Evolutionary conservation across 2,888 invertebrate genomes (phyloP).

Genomic region (Clistopyga incitator): DNA sequence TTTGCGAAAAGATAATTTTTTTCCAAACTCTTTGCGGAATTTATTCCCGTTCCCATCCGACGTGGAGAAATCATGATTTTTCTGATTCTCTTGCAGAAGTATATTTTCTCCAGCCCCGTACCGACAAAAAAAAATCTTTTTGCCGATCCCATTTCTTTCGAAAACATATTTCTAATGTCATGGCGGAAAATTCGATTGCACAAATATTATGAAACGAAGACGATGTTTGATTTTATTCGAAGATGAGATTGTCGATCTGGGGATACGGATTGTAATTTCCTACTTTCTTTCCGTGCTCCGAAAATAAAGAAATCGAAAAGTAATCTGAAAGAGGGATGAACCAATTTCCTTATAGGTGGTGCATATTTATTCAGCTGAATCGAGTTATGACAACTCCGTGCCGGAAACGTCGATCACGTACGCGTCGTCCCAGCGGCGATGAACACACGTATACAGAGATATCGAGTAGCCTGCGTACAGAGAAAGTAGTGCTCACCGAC

Average conservation of each 20-base stretch:
- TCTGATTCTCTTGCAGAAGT: not conserved
- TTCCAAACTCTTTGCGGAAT: not conserved
- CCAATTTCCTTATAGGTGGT: slow-evolving; percentile 36
- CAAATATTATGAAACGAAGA: not conserved
- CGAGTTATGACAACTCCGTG: slow-evolving; percentile 54
- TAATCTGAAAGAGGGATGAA: slow-evolving; percentile 33
- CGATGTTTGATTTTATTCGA: not conserved
- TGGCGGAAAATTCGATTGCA: not conserved
- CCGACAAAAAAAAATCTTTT: too few species aligned
- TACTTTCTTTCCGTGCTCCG: slow-evolving; percentile 2
- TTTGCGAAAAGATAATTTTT: not conserved
- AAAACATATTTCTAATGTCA: too few species aligned
- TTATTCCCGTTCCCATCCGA: too few species aligned
- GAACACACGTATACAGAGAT: not conserved
- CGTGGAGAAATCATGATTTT: not conserved
- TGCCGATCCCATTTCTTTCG: too few species aligned
- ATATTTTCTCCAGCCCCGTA: not conserved
- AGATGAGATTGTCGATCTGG: not conserved
- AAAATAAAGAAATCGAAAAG: slow-evolving; percentile 40
- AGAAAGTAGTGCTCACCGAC: slow-evolving; percentile 37
- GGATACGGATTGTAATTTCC: not conserved
- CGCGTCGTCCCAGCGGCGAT: not conserved
- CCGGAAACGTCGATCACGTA: slow-evolving; percentile 57
- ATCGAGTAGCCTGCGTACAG: slow-evolving; percentile 1
- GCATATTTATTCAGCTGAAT: slow-evolving; percentile 44